Percentiles rank a stretch among this genome's conserved stretches.
Evolutionary conservation across 1,140 invertebrate species (phyloP).

Genomic region (Eurytemora carolleeae): DNA sequence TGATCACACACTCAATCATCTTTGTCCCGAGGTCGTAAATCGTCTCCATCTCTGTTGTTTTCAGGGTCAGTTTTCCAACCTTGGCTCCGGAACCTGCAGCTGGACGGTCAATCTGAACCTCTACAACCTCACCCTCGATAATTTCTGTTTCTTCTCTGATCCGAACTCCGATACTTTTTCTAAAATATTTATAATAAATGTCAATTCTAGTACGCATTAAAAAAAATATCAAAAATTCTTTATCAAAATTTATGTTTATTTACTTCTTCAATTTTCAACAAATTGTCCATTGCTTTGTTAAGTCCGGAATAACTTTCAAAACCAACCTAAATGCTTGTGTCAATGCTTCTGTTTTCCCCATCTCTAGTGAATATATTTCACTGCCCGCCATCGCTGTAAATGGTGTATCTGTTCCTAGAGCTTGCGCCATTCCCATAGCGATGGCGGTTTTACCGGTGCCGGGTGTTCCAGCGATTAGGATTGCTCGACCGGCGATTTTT

Average conservation of each 20-base stretch:
- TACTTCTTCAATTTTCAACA: too few relatives aligned
- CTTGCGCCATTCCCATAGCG: slow-evolving; percentile 85
- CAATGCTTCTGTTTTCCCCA: slow-evolving; percentile 96
- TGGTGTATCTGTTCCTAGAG: slow-evolving; percentile 80
- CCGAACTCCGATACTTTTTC: slow-evolving; percentile 19
- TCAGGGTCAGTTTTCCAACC: slow-evolving; percentile 73
- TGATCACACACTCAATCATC: slow-evolving; percentile 92
- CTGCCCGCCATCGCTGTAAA: slow-evolving; percentile 95
- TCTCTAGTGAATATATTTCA: slow-evolving; percentile 95
- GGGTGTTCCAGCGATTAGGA: slow-evolving; percentile 85
- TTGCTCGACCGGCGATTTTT: slow-evolving; percentile 89
- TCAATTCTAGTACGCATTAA: not conserved
- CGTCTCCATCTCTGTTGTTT: slow-evolving; percentile 99
- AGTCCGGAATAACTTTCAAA: too few relatives aligned
- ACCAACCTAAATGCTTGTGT: slow-evolving; percentile 93
- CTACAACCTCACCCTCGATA: slow-evolving; percentile 96
- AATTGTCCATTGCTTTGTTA: too few relatives aligned
- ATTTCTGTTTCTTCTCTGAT: slow-evolving; percentile 86
- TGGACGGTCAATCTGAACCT: slow-evolving; percentile 85
- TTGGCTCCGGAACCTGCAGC: slow-evolving; percentile 74
- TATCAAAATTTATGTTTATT: slow-evolving; percentile 9
- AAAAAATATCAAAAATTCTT: not conserved
- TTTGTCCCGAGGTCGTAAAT: slow-evolving; percentile 95
- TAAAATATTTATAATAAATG: slow-evolving; percentile 18
- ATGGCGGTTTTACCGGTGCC: slow-evolving; percentile 96